phyloP scores from a whole-genome alignment of 2,113 vertebrate species.

The Megalops atlanticus region DNA sequence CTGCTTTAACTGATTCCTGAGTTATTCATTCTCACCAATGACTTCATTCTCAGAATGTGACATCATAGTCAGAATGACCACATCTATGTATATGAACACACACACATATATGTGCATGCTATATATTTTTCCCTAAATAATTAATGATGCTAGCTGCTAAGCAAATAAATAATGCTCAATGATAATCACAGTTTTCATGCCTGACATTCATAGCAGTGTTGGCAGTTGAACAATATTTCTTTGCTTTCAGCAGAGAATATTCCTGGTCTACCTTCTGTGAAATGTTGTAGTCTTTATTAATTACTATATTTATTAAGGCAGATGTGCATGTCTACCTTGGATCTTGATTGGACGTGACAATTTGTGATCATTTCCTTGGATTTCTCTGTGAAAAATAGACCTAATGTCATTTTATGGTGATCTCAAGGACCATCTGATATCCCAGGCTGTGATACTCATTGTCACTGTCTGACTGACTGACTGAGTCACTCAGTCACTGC shows the following conservation, averaged over 20 bases:
- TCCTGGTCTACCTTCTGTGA: not conserved
- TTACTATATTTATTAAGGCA: no score
- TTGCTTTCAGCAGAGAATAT: not conserved
- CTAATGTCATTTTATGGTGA: constrained; percentile 50
- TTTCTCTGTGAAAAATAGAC: constrained; percentile 38
- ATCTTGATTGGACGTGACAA: constrained; percentile 22
- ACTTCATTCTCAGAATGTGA: no score
- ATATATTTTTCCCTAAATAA: no score
- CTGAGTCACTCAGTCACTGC: no score
- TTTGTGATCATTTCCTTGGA: constrained; percentile 37
- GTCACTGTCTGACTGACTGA: not conserved
- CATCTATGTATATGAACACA: no score
- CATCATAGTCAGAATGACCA: no score
- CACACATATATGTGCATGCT: no score
- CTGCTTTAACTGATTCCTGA: no score
- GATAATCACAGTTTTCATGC: no score
- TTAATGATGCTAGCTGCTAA: no score
- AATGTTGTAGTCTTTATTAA: not conserved
- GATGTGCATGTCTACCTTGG: no score
- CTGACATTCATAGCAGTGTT: not conserved
- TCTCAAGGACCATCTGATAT: constrained; percentile 56
- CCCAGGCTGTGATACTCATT: constrained; percentile 60
- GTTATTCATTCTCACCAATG: no score
- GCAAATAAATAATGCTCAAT: not conserved
- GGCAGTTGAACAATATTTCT: not conserved